Base-by-base conservation (phyloP, 2,888 invertebrate genomes). In the Parnassius apollo region DNA sequence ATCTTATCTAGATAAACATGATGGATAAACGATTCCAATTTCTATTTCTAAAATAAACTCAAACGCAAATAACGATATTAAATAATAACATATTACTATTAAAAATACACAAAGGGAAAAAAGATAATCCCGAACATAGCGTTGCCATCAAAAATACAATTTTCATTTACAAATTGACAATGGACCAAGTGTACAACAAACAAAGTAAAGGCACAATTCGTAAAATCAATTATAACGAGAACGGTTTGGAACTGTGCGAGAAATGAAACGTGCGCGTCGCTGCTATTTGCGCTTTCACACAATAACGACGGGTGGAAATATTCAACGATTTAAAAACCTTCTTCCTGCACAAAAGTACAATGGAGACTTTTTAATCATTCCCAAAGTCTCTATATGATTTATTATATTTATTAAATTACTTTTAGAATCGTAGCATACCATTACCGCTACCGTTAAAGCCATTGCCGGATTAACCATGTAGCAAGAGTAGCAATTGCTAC, bases 21-120 rank as follows among this genome's bases (percentile, higher is more conserved):
- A 62, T 67, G 68, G 25, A 48, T 46, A 42, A 57, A 62, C 64
- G 59, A 69, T 73, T 68, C 68, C 72, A 71, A 77, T 76, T 74
- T 74, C 75, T 76, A 79, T 74, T 75, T 72, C 72, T 68, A 75
- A 74, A 64, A 71, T 72, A 77, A 78, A 81, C 74, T 77, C 67
- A 68, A 69, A 73, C 69, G 74, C 72, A 75, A 76, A 79, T 68
- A 76, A 60, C 62, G 71, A 75, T 78, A 78, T 77, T 70, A 76
- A 81, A 82, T 75, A 79, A 79, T 76, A 76, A 76, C 77, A 71
- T 67, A 70, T 75, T 69, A 66, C 69, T 75, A 45, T 75, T 74
- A 71, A 75, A 74, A 77, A 77, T 75, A 77, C 74, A 75, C 73
- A 71, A 65, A 61, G 66, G 68, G 67, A 59, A 75, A 74, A 78